Evolutionary conservation across 2,113 vertebrate genomes (phyloP), one percentile per base, ranked within the genome.

Genomic region (Sciurus niger): DNA sequence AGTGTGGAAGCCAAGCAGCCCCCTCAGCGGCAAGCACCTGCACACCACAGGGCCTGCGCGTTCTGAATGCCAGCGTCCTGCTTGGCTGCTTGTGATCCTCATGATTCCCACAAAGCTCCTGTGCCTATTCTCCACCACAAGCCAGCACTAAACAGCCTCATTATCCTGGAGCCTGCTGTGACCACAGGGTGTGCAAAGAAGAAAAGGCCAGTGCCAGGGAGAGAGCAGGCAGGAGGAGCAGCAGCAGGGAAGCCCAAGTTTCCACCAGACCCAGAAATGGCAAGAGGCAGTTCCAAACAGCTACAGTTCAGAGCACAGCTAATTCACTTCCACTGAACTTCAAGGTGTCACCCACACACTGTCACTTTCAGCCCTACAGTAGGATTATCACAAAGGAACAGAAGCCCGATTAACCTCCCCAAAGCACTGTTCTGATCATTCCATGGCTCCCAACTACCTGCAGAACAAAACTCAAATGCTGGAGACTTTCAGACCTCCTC

Each of bases 111-210:
- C 37, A 18, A 11, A 1, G 1, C 2, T 18, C 37, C 78, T 12
- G 1, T 8, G 78, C 85, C 88, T 70, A 13, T 5, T 58, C 88
- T 40, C 60, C 32, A 8, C 37, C 67, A 63, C 78, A 43, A 16
- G 84, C 74, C 93, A n/a, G 43, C 84, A 51, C 84, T 73, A 48
- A 89, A 92, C 11, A 18, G 93, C 88, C 93, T 89, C 96, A 86
- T 74, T 86, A 89, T 48, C 30, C 68, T 0, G 20, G 43, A 70
- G 87, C 93, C 94, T 67, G 84, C 95, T 94, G 95, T 40, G 76
- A 60, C 84, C 84, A 53, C 51, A 3, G 88, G 63, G 78, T 48
- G 25, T 60, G 84, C 90, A 34, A 83, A 73, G 87, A 83, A 85
- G 87, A 93, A 48, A 82, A 46, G 48, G 22, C 73, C 4, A 3